Base-by-base conservation (phyloP, 2,113 vertebrate species). In the Cottus gobio region DNA sequence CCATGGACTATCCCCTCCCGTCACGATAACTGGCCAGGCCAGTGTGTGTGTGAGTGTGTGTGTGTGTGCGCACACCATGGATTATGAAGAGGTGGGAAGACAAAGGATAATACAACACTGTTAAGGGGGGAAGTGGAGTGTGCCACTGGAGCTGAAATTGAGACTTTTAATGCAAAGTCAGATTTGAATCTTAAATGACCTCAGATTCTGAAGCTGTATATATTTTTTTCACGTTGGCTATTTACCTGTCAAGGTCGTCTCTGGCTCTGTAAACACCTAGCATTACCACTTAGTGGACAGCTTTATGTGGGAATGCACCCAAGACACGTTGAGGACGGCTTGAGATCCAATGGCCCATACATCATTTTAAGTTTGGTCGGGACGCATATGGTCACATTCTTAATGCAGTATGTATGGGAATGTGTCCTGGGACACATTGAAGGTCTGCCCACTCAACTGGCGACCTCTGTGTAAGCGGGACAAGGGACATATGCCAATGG, bases 1-100 rank as follows among this genome's bases (percentile, higher is more conserved):
- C 76, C 79, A 20, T 72, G 46, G 56, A 22, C 24, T n/a, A 37
- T 31, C 63, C 34, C 39, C 26, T 71, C 34, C 34, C 13, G 20
- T 74, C 36, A 37, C 2, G 8, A 54, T 42, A 50, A 20, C 73
- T 54, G 9, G 11, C 56, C 34, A 31, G 31, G 31, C 31, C 31
- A 31, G 31, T 31, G 37, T 66, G n/a, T 7, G 50, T 12, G 3
- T 7, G 64, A 3, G 50, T 12, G 3, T 15, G 50, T 12, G 3
- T 7, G 64, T 5, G 50, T 12, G 3, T 15, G 64, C 7, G n/a
- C 4, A 2, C 67, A 34, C 52, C 37, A 31, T 7, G 16, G 37
- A 9, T 12, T 48, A 48, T 34, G 48, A 72, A 36, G 48, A 37
- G 18, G 64, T 28, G 60, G 72, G 11, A 7, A 24, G 50, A 62